Base-by-base conservation (phyloP, 2,113 vertebrate species). In the Carassius auratus region DNA sequence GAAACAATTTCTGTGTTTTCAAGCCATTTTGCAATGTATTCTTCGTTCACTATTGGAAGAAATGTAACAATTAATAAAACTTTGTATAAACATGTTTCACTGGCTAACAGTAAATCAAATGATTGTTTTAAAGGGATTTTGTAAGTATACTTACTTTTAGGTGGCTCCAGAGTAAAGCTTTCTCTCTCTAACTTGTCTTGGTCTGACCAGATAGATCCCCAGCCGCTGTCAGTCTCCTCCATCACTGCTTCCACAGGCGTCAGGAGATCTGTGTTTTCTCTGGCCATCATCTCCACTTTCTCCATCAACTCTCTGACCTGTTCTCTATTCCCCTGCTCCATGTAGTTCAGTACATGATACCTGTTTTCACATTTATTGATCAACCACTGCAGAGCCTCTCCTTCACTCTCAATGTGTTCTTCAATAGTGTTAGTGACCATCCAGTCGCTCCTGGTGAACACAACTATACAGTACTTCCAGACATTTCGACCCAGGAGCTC, bases 391-490 rank as follows among this genome's bases (percentile, higher is more conserved):
- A 76, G 73, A 26, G n/a, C 14, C 1, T 50, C 42, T 76, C 73
- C 73, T 76, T 76, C 73, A 52, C 45, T 76, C 45, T 42, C 69
- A 73, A 42, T 73, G 36, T 73, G 69, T 5, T 73, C 69, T 12
- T 73, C 69, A 42, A 73, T 76, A 23, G 45, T 76, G n/a, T 2
- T 3, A 3, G 73, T 50, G 0, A 1, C 73, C 45, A 52, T 14
- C 73, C 73, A 76, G 23, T 76, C 73, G 0, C 45, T n/a, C 6
- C 45, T 15, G 45, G 12, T 76, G 45, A 76, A 76, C 10, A 76
- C 73, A 5, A 76, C 73, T 76, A 76, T 30, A 30, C 73, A 26
- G 45, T 76, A 2, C 21, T 2, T 76, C 73, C 73, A 75, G 5
- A 75, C 42, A 15, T 48, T 15, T 48, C 1, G 2, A 75, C 73